Percentiles rank a stretch among this genome's conserved stretches.
phyloP scores from a whole-genome alignment of 1,140 invertebrate genomes.

The Drosophila dunni region DNA sequence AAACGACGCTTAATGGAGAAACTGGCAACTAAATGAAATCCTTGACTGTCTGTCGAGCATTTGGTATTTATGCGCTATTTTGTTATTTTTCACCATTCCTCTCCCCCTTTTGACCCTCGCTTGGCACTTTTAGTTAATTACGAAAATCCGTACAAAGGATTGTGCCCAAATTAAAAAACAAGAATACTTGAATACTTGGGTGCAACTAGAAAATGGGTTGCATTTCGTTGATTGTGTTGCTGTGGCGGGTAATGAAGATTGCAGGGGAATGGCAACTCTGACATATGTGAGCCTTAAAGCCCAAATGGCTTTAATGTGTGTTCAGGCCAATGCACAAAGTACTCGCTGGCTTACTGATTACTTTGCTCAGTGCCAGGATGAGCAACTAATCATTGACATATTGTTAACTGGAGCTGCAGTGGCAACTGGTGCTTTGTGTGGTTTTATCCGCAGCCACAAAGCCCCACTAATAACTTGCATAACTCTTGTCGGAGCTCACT shows the following conservation, averaged over 20 bases:
- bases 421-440: constrained; percentile 27
- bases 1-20: constrained; percentile 53
- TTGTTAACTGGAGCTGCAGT: constrained; percentile 37
- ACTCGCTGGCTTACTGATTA: constrained; percentile 31
- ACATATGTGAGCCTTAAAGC: constrained; percentile 30
- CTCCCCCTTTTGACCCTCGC: constrained; percentile 46
- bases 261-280: constrained; percentile 54
- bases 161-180: neutral
- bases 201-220: constrained; percentile 22
- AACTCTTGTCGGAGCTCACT: constrained; percentile 33
- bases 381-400: constrained; percentile 69
- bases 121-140: constrained; percentile 75
- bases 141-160: constrained; percentile 50
- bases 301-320: constrained; percentile 26
- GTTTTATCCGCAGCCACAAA: constrained; percentile 42
- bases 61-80: constrained; percentile 46
- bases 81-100: neutral
- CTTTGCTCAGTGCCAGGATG: constrained; percentile 20
- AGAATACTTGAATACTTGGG: constrained; percentile 26
- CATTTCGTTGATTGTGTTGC: constrained; percentile 73
- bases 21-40: constrained; percentile 59
- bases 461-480: constrained; percentile 74
- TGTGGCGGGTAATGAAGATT: constrained; percentile 68
- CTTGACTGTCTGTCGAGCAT: constrained; percentile 49
- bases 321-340: constrained; percentile 56